Evolutionary conservation across 2,888 invertebrate species (phyloP), one percentile per base, ranked within the genome.

Genomic region (Agrilus mali): DNA sequence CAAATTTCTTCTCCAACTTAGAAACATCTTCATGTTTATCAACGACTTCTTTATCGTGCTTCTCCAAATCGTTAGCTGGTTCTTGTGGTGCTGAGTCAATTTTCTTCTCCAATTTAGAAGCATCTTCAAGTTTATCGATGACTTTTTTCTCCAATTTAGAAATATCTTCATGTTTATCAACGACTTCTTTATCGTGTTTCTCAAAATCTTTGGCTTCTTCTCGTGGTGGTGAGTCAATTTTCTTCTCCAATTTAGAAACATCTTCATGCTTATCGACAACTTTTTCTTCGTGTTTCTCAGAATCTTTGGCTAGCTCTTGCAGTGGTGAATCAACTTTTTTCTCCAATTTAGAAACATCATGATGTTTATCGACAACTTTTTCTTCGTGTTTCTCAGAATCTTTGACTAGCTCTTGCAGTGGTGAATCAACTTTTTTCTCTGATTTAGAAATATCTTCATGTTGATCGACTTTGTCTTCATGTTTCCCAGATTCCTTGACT

Each of bases 341-440:
- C 10, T 36, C 10, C 15, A 15, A n/a, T 36, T 36, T 20, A 36
- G 36, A 5, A 40, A 16, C 40, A 14, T 47, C 46, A 33, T 48
- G 45, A 14, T 20, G 15, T 36, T 42, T 38, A 34, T 37, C 34
- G 33, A 31, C 32, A 14, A 38, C 22, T 41, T 37, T 45, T 37
- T 34, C 42, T 42, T 35, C 39, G 38, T 36, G 20, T 41, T 36
- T 27, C 41, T 50, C 40, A 33, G 46, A 48, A 3, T 3, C 16
- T 38, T 38, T 20, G 7, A 22, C 12, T 20, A n/a, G 12, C 20
- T 38, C 38, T 20, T 12, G 13, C 7, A 12, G 15, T 7, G 7
- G 38, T 38, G 13, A 20, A 2, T 20, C 16, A n/a, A 20, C 17
- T 38, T 16, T 8, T 12, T 20, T 38, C 16, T 14, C 10, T 5